Evolutionary conservation across 2,113 vertebrate species (phyloP).

Genomic region (Phaethon lepturus): DNA sequence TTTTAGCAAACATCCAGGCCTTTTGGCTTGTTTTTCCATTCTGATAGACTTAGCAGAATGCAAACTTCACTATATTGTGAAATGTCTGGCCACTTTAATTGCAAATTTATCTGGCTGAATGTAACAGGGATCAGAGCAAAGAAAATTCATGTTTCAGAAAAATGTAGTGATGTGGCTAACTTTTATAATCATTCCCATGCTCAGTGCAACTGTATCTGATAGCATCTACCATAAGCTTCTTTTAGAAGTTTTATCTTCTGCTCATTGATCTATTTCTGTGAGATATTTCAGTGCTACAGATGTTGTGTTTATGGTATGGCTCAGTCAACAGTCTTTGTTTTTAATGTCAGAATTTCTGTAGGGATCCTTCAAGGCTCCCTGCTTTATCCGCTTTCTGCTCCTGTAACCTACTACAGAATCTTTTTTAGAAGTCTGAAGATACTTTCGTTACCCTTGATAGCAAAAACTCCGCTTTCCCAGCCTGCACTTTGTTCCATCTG

Average conservation of each 20-base stretch:
- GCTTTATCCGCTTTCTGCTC: neutral
- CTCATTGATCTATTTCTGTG: neutral
- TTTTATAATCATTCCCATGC: fast-evolving
- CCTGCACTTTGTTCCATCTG: neutral
- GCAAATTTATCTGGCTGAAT: neutral
- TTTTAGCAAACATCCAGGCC: neutral
- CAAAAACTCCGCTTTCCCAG: neutral
- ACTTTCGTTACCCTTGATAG: neutral
- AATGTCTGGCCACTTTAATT: neutral
- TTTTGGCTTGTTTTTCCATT: neutral
- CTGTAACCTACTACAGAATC: neutral
- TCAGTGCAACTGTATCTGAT: neutral
- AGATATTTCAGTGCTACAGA: neutral
- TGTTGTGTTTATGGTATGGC: neutral
- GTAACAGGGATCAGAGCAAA: neutral
- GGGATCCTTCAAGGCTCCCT: neutral
- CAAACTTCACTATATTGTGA: neutral
- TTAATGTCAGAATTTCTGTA: neutral
- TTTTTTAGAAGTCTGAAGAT: neutral
- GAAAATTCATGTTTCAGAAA: neutral
- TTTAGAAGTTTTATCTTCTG: neutral
- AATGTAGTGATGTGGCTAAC: neutral
- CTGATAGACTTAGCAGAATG: neutral
- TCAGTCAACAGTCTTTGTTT: neutral
- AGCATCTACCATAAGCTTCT: neutral